Conservation (phyloP, 2,113 vertebrate species). For the Chaenocephalus aceratus region DNA sequence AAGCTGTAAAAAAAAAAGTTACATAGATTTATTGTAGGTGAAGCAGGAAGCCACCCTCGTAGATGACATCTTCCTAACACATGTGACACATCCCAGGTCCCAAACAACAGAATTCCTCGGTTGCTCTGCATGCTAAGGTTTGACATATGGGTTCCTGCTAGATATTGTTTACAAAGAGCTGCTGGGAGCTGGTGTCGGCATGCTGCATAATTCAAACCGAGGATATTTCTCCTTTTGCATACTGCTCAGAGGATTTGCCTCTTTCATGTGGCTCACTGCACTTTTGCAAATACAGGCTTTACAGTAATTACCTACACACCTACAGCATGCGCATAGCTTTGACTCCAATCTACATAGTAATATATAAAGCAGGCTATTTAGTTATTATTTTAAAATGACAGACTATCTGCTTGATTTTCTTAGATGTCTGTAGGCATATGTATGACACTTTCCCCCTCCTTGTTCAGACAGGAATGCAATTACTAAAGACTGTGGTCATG, state of each 20-base stretch:
- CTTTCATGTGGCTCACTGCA: slow-evolving; percentile 3
- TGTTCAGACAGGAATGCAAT: background rate
- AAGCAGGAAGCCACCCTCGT: slow-evolving; percentile 39
- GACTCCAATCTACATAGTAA: background rate
- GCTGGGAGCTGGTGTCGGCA: slow-evolving; percentile 19
- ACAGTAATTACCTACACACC: background rate
- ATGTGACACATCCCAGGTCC: slow-evolving; percentile 56
- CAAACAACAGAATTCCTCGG: slow-evolving; percentile 56
- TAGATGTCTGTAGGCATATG: background rate
- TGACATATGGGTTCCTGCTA: slow-evolving; percentile 58
- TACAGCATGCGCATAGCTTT: background rate
- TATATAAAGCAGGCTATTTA: background rate
- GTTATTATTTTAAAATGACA: too few relatives aligned
- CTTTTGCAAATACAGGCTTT: slow-evolving; percentile 48
- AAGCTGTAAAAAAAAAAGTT: background rate
- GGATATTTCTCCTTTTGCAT: slow-evolving; percentile 40
- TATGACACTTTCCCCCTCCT: background rate
- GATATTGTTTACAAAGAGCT: slow-evolving; percentile 52
- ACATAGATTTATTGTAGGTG: slow-evolving; percentile 2
- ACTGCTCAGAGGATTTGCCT: slow-evolving; percentile 35
- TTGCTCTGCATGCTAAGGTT: slow-evolving; percentile 52
- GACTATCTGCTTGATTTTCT: too few relatives aligned
- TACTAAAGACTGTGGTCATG: background rate
- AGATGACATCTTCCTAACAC: slow-evolving; percentile 41
- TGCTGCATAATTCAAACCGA: slow-evolving; percentile 3